Percentiles rank a stretch among this genome's conserved stretches.
Evolutionary conservation across 30 jellyfish, hydroid and myxozoan species (phyloP).

Genomic region (Pseudorhiza aurosa): DNA sequence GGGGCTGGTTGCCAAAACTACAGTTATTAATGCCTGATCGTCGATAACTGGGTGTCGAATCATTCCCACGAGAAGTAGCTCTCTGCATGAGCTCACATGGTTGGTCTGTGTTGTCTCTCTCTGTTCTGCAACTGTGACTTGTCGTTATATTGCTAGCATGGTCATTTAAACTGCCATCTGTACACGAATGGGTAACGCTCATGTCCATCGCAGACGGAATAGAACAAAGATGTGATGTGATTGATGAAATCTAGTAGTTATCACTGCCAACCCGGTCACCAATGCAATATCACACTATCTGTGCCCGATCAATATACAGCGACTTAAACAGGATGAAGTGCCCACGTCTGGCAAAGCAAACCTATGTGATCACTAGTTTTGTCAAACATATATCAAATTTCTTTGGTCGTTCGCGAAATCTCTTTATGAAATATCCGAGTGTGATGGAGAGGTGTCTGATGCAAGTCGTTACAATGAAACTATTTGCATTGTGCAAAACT

Average conservation of each 20-base stretch:
- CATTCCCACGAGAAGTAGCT: neutral
- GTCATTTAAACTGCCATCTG: neutral
- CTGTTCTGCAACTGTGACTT: neutral
- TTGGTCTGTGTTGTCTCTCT: neutral
- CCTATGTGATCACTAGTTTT: no score
- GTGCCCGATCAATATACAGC: no score
- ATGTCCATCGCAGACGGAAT: neutral
- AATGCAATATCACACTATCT: no score
- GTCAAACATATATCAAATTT: neutral
- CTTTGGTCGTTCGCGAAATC: neutral
- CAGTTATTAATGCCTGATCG: conserved; percentile 44
- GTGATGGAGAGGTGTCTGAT: neutral
- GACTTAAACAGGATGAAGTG: no score
- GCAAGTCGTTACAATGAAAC: conserved; percentile 7
- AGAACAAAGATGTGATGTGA: no score
- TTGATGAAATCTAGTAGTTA: no score
- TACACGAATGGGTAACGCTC: neutral
- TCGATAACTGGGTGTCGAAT: conserved; percentile 3
- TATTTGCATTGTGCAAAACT: neutral
- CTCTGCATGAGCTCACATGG: neutral
- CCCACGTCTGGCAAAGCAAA: no score
- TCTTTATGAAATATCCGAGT: neutral
- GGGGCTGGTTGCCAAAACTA: conserved; percentile 26
- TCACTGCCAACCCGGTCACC: no score
- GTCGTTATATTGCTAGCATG: neutral